These are phyloP conservation scores for Pleuronectes platessa DNA, from an alignment of 2,113 vertebrate genomes.

Conservation along the genomic window DNA sequence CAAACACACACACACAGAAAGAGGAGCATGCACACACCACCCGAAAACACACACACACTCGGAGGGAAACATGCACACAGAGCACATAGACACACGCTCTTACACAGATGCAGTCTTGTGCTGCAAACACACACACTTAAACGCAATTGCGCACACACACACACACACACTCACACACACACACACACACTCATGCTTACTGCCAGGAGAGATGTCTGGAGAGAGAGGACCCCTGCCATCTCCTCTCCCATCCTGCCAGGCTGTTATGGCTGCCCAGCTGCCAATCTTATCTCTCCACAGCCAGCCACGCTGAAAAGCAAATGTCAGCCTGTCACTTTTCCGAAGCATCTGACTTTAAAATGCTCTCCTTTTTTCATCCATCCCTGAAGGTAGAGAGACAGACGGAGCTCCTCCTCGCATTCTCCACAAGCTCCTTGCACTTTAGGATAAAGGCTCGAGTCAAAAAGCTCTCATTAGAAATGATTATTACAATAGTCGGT, in stretches of 20 bases:
- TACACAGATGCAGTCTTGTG: conserved; percentile 45
- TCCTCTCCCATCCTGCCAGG: conserved; percentile 75
- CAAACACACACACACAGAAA: conserved; percentile 23
- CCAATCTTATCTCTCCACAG: conserved; percentile 74
- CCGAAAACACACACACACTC: conserved; percentile 9
- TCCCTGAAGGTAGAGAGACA: conserved; percentile 43
- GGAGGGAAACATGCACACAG: conserved; percentile 16
- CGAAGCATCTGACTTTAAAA: conserved; percentile 73
- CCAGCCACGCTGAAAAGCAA: conserved; percentile 76
- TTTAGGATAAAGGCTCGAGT: conserved; percentile 62
- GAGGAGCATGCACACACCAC: neutral
- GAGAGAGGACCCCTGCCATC: conserved; percentile 76
- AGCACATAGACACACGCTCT: conserved; percentile 34
- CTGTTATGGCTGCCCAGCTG: conserved; percentile 72
- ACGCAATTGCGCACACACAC: conserved; percentile 9
- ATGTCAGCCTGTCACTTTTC: conserved; percentile 80
- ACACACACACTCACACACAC: conserved; percentile 1
- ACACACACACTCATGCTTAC: conserved; percentile 29
- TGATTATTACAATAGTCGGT: conserved; percentile 65
- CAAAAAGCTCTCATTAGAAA: conserved; percentile 67
- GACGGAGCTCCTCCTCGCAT: conserved; percentile 9
- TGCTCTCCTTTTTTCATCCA: conserved; percentile 51
- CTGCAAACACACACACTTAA: conserved; percentile 35
- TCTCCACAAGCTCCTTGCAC: conserved; percentile 42
- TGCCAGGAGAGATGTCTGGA: conserved; percentile 76